Conservation (phyloP, 1,140 invertebrate genomes). For the Chironomus tepperi region DNA sequence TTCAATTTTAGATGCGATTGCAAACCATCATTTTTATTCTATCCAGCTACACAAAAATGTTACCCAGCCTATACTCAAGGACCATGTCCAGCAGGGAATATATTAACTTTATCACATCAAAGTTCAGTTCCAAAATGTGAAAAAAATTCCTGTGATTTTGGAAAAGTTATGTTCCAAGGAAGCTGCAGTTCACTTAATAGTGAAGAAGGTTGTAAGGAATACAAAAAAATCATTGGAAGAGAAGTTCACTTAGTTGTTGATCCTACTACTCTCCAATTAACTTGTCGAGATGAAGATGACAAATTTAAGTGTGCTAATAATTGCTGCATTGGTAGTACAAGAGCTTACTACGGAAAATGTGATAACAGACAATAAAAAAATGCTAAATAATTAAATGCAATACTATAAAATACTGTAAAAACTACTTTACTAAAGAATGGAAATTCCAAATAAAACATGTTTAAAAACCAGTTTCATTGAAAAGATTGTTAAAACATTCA, state of each 20-base stretch:
- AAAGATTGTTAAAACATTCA: neutral
- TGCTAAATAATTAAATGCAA: too few species aligned
- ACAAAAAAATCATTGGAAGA: constrained; percentile 29
- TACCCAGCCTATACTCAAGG: constrained; percentile 51
- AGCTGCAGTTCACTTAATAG: constrained; percentile 44
- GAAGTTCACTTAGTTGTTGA: constrained; percentile 17
- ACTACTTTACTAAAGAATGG: neutral
- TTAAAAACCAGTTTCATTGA: neutral
- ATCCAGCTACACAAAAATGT: constrained; percentile 49
- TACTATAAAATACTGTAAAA: neutral
- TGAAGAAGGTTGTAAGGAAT: constrained; percentile 37
- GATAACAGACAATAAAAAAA: neutral
- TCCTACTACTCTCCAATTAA: constrained; percentile 28
- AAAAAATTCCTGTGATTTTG: constrained; percentile 48
- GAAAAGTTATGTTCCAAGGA: constrained; percentile 42
- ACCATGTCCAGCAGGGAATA: constrained; percentile 47
- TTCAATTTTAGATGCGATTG: constrained; percentile 20
- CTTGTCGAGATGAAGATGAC: neutral
- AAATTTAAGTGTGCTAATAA: neutral
- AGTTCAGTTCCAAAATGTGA: constrained; percentile 49
- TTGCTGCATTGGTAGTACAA: constrained; percentile 27
- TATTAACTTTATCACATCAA: constrained; percentile 44
- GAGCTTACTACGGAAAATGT: neutral
- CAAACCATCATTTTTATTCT: constrained; percentile 47
- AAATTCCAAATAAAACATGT: neutral